Evolutionary conservation across 2,888 invertebrate species (phyloP).

Genomic region (Nemapogon koenigi): DNA sequence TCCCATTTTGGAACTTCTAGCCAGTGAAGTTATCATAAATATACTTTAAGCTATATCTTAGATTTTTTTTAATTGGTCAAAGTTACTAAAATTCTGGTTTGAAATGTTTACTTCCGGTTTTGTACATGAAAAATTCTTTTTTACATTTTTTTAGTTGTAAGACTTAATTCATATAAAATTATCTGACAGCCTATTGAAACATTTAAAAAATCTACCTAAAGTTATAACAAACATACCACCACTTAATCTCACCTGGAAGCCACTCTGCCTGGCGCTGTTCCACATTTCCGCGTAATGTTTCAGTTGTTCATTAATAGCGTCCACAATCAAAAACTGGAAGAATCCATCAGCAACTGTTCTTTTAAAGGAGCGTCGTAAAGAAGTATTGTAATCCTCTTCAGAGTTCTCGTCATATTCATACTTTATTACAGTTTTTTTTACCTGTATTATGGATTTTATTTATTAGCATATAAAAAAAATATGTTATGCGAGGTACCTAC

Average conservation of each 20-base stretch:
- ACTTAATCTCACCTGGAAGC: constrained; percentile 73
- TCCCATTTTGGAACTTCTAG: too few relatives aligned
- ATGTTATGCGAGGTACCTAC: background rate
- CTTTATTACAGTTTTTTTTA: constrained; percentile 71
- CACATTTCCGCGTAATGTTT: constrained; percentile 87
- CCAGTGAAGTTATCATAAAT: too few relatives aligned
- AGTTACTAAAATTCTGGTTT: too few relatives aligned
- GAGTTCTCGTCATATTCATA: constrained; percentile 88
- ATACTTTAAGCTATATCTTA: background rate
- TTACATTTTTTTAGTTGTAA: too few relatives aligned
- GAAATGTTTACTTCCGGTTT: too few relatives aligned
- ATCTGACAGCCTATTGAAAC: background rate
- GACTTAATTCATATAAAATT: too few relatives aligned
- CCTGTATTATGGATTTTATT: constrained; percentile 23
- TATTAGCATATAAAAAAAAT: background rate
- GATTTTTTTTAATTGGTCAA: background rate
- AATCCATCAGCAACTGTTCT: constrained; percentile 89
- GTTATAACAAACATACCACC: background rate
- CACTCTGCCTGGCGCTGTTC: constrained; percentile 83
- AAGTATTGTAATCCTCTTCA: constrained; percentile 83
- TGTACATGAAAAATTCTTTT: too few relatives aligned
- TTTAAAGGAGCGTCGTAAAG: constrained; percentile 87
- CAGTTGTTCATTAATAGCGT: constrained; percentile 86
- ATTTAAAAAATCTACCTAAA: background rate
- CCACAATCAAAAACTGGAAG: constrained; percentile 91